Conservation (phyloP, 2,797 vertebrate species). For the Oreochromis grahami region DNA sequence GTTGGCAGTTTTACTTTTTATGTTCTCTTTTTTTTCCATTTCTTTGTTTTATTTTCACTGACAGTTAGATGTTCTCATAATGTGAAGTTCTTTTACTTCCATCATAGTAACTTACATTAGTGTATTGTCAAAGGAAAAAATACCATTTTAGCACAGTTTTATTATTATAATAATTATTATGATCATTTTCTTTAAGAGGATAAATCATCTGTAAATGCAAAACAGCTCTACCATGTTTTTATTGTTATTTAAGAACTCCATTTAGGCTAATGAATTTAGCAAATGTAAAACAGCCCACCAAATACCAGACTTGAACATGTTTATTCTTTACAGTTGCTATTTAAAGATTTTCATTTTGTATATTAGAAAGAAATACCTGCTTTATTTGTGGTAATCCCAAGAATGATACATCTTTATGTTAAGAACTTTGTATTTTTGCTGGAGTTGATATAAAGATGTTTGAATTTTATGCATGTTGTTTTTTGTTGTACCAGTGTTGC, state of each 20-base stretch:
- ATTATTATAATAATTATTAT: constrained; percentile 6
- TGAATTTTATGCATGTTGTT: constrained; percentile 48
- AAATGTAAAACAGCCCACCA: constrained; percentile 64
- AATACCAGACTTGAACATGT: constrained; percentile 76
- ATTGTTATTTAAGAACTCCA: constrained; percentile 74
- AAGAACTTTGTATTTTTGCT: constrained; percentile 75
- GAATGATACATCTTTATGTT: constrained; percentile 69
- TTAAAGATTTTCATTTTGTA: constrained; percentile 78
- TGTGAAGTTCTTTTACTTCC: constrained; percentile 61
- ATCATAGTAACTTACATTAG: constrained; percentile 41
- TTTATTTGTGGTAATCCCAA: constrained; percentile 76
- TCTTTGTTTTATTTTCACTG: constrained; percentile 21
- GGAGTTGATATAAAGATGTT: constrained; percentile 73
- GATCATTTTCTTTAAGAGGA: constrained; percentile 47
- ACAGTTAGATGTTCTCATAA: constrained; percentile 56
- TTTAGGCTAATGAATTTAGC: constrained; percentile 53
- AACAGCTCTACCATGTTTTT: constrained; percentile 63
- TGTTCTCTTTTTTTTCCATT: background rate
- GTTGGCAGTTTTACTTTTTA: constrained; percentile 28
- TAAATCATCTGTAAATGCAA: constrained; percentile 67
- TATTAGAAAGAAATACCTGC: constrained; percentile 74
- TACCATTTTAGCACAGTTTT: constrained; percentile 66
- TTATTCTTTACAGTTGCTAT: constrained; percentile 76
- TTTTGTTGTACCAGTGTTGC: background rate
- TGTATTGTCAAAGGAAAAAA: constrained; percentile 33